Conservation (phyloP, 2,888 invertebrate species). For the Drosophila melanosoma region DNA sequence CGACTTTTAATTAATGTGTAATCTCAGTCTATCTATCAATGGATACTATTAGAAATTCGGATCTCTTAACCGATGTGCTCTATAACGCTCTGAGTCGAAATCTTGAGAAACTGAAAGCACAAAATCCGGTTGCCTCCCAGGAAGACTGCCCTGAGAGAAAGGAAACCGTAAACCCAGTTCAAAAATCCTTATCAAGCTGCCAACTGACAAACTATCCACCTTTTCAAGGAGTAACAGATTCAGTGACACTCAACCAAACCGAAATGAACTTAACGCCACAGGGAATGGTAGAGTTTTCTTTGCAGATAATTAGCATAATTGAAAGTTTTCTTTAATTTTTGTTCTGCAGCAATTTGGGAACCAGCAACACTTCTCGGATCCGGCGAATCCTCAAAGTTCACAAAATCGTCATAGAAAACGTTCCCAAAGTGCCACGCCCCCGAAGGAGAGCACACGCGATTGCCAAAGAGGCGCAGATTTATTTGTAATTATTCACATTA, state of each 20-base stretch:
- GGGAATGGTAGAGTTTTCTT: neutral
- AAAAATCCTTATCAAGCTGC: neutral
- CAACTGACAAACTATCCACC: neutral
- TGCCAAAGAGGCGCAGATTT: conserved; percentile 20
- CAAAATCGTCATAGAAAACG: conserved; percentile 6
- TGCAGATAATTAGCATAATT: neutral
- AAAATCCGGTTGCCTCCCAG: neutral
- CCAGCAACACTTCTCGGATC: neutral
- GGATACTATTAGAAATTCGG: conserved; percentile 33
- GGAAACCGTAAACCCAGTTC: neutral
- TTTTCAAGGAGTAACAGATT: neutral
- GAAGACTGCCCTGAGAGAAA: neutral
- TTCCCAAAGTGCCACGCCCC: conserved; percentile 36
- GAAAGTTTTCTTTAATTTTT: neutral
- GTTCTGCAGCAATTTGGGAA: neutral
- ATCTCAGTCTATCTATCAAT: neutral
- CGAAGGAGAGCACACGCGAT: neutral
- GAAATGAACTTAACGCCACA: neutral
- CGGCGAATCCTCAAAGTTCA: neutral
- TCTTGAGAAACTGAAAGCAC: conserved; percentile 18
- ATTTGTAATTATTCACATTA: conserved; percentile 23
- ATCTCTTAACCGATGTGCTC: conserved; percentile 45
- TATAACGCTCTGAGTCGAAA: conserved; percentile 29
- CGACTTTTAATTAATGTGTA: neutral
- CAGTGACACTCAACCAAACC: neutral